A percentile compares a stretch with the other conserved stretches of the same genome.
Evolutionary conservation across 2,888 invertebrate genomes (phyloP).

Genomic region (Caenorhabditis wallacei): DNA sequence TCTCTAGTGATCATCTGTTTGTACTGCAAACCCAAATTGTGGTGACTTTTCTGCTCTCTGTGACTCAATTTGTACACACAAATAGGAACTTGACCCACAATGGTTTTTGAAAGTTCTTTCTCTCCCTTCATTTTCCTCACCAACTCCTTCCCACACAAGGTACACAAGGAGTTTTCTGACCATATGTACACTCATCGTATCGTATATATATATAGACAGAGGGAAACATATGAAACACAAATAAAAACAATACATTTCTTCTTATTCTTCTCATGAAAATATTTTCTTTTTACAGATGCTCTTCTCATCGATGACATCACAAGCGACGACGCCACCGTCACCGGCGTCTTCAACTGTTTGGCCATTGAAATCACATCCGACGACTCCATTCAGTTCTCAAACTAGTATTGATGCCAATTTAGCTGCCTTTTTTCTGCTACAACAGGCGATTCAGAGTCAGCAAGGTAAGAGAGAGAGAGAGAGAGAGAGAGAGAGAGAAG

Average conservation of each 20-base stretch:
- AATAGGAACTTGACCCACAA: slow-evolving; percentile 24
- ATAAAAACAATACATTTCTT: slow-evolving; percentile 3
- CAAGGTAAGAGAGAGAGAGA: slow-evolving; percentile 14
- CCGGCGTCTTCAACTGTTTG: slow-evolving; percentile 15
- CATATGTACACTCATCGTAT: slow-evolving; percentile 39
- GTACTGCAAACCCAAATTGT: neutral
- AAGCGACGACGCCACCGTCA: slow-evolving; percentile 19
- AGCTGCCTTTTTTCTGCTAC: slow-evolving; percentile 12
- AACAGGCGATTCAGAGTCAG: slow-evolving; percentile 32
- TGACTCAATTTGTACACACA: slow-evolving; percentile 25
- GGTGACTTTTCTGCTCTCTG: neutral
- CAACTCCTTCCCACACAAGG: neutral
- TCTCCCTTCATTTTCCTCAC: too few relatives aligned
- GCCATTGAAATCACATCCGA: slow-evolving; percentile 24
- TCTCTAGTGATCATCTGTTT: slow-evolving; percentile 34
- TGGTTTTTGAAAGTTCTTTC: slow-evolving; percentile 29
- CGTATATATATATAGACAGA: neutral
- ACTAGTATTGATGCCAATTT: slow-evolving; percentile 15
- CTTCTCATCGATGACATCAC: slow-evolving; percentile 46
- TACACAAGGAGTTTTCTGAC: slow-evolving; percentile 14
- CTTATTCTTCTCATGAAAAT: too few relatives aligned
- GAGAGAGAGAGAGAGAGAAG: too few relatives aligned
- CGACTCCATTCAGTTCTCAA: slow-evolving; percentile 1
- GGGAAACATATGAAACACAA: neutral
- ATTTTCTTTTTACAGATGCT: slow-evolving; percentile 38